A percentile compares a stretch with the other conserved stretches of the same genome.
These are phyloP conservation scores for Dromius quadrimaculatus DNA, from an alignment of 2,888 invertebrate species.

Conservation along the genomic window DNA sequence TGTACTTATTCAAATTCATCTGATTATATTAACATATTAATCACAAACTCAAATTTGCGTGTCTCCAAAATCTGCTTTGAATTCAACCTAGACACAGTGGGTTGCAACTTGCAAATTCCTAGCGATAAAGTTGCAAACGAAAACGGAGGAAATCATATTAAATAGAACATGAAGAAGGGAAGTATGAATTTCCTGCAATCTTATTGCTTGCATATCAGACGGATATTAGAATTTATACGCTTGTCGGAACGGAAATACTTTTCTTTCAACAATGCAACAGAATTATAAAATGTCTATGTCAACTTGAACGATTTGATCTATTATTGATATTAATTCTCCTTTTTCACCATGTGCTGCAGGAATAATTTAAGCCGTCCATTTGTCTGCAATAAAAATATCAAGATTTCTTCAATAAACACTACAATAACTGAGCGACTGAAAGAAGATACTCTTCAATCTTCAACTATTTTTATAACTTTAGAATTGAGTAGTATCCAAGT, in stretches of 20 bases:
- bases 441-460: no score
- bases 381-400: no score
- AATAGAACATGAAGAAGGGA: conserved; percentile 39
- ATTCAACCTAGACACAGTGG: background rate
- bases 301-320: background rate
- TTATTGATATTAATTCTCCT: no score
- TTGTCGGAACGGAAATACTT: conserved; percentile 12
- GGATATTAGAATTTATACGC: conserved; percentile 33
- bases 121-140: conserved; percentile 16
- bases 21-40: conserved; percentile 12
- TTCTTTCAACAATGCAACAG: conserved; percentile 2
- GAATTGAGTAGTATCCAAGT: no score
- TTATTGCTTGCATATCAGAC: conserved; percentile 28
- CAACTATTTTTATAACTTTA: no score
- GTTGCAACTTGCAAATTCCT: conserved; percentile 5
- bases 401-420: no score
- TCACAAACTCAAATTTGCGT: background rate
- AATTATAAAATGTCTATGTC: background rate
- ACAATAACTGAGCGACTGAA: no score
- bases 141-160: conserved; percentile 19
- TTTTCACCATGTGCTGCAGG: no score
- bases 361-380: no score
- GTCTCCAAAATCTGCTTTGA: background rate
- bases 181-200: conserved; percentile 36
- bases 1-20: conserved; percentile 19